These are phyloP conservation scores for Nematolebias whitei DNA, from an alignment of 2,113 vertebrate genomes.

Conservation along the genomic window DNA sequence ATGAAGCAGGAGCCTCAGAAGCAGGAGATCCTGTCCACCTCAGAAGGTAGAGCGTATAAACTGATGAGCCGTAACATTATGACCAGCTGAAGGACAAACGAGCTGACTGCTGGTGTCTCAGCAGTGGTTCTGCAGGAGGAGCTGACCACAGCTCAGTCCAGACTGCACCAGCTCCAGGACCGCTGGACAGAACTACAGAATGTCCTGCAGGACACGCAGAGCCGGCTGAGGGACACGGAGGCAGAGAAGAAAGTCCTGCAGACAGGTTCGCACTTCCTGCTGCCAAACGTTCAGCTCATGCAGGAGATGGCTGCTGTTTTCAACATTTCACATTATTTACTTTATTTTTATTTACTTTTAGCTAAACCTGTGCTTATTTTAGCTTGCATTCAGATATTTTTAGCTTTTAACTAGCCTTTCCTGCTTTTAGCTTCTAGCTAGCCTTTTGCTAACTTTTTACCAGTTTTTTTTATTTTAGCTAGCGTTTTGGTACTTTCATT, in stretches of 20 bases:
- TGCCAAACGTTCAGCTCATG: not conserved
- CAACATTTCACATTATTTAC: too few species aligned
- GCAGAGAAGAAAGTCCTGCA: slow-evolving; percentile 75
- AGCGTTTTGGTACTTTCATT: too few species aligned
- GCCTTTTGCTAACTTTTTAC: too few species aligned
- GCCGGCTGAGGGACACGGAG: slow-evolving; percentile 78
- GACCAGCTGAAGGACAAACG: not conserved
- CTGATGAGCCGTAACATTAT: not conserved
- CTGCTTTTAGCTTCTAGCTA: too few species aligned
- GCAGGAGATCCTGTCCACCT: slow-evolving; percentile 64
- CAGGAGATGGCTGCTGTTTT: not conserved
- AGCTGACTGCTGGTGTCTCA: slow-evolving; percentile 15
- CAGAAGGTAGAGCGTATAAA: slow-evolving; percentile 77
- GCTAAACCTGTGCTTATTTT: too few species aligned
- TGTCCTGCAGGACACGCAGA: slow-evolving; percentile 79
- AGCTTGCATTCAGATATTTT: too few species aligned
- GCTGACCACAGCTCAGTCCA: slow-evolving; percentile 76
- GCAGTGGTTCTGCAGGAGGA: slow-evolving; percentile 80
- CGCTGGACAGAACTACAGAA: slow-evolving; percentile 82
- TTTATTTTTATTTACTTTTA: too few species aligned
- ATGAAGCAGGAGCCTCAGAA: slow-evolving; percentile 55
- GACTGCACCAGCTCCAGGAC: slow-evolving; percentile 80
- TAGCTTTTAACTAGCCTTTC: too few species aligned
- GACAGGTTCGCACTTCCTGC: slow-evolving; percentile 75
- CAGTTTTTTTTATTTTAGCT: too few species aligned